Percentiles rank a stretch among this genome's conserved stretches.
These are phyloP conservation scores for Ephialtes manifestator DNA, from an alignment of 2,888 invertebrate species.

Conservation along the genomic window DNA sequence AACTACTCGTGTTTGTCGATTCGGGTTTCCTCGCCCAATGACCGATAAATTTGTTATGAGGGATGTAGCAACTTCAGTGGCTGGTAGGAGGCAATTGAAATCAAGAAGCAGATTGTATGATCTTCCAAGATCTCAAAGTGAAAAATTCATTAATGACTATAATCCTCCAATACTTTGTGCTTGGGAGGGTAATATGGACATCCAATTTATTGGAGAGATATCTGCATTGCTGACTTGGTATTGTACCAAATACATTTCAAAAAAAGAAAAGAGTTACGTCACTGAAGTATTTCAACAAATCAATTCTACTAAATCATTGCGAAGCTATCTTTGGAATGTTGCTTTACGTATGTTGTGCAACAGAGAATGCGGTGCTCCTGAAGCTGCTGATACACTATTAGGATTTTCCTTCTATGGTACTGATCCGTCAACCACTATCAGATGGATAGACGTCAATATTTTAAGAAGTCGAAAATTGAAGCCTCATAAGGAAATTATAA, in stretches of 20 bases:
- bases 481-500: constrained; percentile 70
- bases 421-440: constrained; percentile 78
- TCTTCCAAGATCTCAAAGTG: constrained; percentile 69
- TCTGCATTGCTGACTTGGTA: constrained; percentile 75
- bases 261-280: constrained; percentile 34
- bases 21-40: constrained; percentile 75
- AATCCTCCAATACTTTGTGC: constrained; percentile 45
- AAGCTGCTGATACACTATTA: constrained; percentile 69
- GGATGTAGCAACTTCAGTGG: constrained; percentile 74
- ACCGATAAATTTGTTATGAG: constrained; percentile 71
- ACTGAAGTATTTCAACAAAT: constrained; percentile 68
- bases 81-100: constrained; percentile 73
- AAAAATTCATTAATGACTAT: constrained; percentile 30
- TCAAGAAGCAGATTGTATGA: constrained; percentile 76
- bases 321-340: constrained; percentile 76
- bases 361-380: constrained; percentile 71
- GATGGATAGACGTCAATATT: constrained; percentile 77
- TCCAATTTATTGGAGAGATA: constrained; percentile 59
- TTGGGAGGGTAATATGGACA: neutral
- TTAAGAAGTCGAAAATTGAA: constrained; percentile 67
- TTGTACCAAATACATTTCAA: constrained; percentile 75
- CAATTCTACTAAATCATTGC: constrained; percentile 76
- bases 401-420: constrained; percentile 77
- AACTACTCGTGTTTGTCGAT: constrained; percentile 71
- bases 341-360: constrained; percentile 75